Evolutionary conservation across 1,140 invertebrate genomes (phyloP), one percentile per base, ranked within the genome.

Genomic region (Drosophila busckii): DNA sequence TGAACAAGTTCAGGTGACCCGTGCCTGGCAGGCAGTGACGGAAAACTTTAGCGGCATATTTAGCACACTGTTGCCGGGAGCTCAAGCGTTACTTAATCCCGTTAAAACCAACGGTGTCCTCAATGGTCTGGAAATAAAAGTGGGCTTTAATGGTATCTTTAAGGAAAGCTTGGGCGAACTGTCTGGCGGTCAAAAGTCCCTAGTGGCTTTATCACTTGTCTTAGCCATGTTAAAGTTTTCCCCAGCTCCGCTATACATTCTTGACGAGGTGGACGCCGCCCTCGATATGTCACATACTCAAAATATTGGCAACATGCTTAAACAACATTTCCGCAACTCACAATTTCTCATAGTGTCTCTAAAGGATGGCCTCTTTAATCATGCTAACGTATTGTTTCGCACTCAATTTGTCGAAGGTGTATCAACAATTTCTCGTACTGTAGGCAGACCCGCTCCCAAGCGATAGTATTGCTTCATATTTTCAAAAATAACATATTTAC

Each of bases 351-450:
- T 99, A 52, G 98, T 99, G 0, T 99, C 98, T 0, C 90, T 99
- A 7, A 99, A 99, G 88, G 97, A 99, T 88, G 98, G 98, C 16
- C 99, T 99, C 95, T 99, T 99, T 88, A 98, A 96, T 87, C 99
- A 99, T 89, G 98, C 98, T 0, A 99, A 99, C 89, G 97, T 99
- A 16, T 87, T 99, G 10, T 99, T 97, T 89, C 93, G 94, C 42
- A 99, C 98, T 0, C 93, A 93, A 71, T 99, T 99, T 88, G 92
- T 96, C 13, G 97, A 99, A 89, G 98, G 98, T 25, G 95, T 97
- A 88, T 99, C 98, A 0, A 92, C 93, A 4, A 94, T 99, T 9
- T 90, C 91, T 16, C 91, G 97, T 55, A 93, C 90, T 7, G 91
- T 89, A 1, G 88, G 73, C 25, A 23, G 70, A 2, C 25, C 55